phyloP scores from a whole-genome alignment of 1,140 invertebrate genomes.

The Drosophila sucinea region DNA sequence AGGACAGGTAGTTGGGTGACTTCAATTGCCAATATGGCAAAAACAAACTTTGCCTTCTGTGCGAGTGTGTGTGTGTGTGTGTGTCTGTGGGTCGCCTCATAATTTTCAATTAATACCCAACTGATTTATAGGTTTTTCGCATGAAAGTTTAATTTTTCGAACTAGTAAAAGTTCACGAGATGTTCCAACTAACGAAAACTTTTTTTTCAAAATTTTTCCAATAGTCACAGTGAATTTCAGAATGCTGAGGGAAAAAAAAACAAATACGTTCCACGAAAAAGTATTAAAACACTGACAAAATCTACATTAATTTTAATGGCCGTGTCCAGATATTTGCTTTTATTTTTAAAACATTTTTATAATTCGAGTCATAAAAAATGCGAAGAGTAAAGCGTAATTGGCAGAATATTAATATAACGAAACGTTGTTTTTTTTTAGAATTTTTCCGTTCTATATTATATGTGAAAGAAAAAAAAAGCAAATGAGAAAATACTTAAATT shows the following conservation, averaged over 20 bases:
- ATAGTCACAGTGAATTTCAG: neutral
- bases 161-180: too few relatives aligned
- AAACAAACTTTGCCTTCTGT: neutral
- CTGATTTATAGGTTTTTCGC: neutral
- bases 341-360: neutral
- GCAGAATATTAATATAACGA: neutral
- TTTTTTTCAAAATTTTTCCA: neutral
- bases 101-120: conserved; percentile 3
- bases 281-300: neutral
- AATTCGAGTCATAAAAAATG: neutral
- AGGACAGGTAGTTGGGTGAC: neutral
- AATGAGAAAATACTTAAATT: too few relatives aligned
- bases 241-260: neutral
- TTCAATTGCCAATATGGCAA: conserved; percentile 24
- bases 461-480: conserved; percentile 1
- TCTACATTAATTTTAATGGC: neutral
- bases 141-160: neutral
- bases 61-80: neutral
- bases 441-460: neutral
- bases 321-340: too few relatives aligned
- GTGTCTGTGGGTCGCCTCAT: neutral
- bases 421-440: neutral
- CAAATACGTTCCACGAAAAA: neutral
- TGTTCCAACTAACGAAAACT: neutral
- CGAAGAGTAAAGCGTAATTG: neutral